phyloP scores from a whole-genome alignment of 2,888 invertebrate genomes.

The Pristionchus mayeri region DNA sequence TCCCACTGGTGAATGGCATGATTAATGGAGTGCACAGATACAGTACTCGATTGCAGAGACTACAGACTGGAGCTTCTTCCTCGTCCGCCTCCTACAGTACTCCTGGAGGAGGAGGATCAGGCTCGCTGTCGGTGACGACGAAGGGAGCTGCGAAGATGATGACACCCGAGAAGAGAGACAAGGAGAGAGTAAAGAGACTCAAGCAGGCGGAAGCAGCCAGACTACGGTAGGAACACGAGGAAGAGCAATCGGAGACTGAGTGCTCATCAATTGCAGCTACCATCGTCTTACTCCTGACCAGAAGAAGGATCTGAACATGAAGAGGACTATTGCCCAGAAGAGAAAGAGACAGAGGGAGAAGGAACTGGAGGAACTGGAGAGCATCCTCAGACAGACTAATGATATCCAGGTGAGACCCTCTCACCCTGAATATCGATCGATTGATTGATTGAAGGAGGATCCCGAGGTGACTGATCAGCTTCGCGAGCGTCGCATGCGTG shows the following conservation, averaged over 20 bases:
- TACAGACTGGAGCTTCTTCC: constrained; percentile 14
- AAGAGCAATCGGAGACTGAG: not conserved
- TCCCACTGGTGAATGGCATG: not conserved
- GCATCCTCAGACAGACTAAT: constrained; percentile 71
- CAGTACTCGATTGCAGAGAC: constrained; percentile 3
- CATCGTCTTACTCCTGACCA: constrained; percentile 72
- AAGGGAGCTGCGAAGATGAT: constrained; percentile 50
- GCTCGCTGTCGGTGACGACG: constrained; percentile 43
- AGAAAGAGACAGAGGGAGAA: constrained; percentile 75
- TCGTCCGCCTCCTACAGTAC: constrained; percentile 18
- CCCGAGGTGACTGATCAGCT: constrained; percentile 75
- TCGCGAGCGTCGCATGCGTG: constrained; percentile 73
- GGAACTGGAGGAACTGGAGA: constrained; percentile 74
- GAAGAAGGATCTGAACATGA: constrained; percentile 73
- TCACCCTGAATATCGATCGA: not conserved
- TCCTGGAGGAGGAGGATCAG: constrained; percentile 17
- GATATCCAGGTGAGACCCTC: constrained; percentile 72
- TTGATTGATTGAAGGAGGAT: constrained; percentile 64
- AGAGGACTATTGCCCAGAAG: constrained; percentile 74
- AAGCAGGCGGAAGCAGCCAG: constrained; percentile 75
- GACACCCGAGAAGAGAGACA: constrained; percentile 66
- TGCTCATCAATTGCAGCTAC: constrained; percentile 57
- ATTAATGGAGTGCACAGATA: not conserved
- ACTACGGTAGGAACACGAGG: constrained; percentile 56
- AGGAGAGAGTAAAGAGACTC: constrained; percentile 69